Base-by-base conservation (phyloP, 2,797 vertebrate species). In the Alcedo quadribrachys region DNA sequence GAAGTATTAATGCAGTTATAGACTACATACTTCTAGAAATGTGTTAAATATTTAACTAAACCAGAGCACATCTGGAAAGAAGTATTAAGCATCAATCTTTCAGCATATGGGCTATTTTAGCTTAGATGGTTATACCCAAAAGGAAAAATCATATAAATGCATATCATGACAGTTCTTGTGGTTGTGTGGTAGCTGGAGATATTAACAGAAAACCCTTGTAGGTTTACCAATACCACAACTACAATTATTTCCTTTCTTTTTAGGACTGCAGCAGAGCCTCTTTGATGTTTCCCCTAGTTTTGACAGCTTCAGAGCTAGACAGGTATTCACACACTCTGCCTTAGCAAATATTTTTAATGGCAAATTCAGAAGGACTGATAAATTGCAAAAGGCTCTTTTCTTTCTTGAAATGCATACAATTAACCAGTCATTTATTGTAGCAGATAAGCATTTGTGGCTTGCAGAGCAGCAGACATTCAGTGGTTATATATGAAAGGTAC, bases 41-140 rank as follows among this genome's bases (percentile, higher is more conserved):
- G 81, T 93, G 94, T 95, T 92, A 95, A 93, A 91, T 93, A 89
- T 96, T 92, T 87, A 69, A 92, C 90, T 71, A 60, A 94, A 87
- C 90, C 84, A 81, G 84, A 83, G 65, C 66, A 73, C 94, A 95
- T 95, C 93, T 96, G 94, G 88, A 93, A 93, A 3, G 19, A 71
- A 75, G 88, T 83, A 90, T 89, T 87, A 82, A 78, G 32, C 91
- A 92, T 96, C 93, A 92, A 17, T 94, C 96, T 93, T 92, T 46
- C 42, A 89, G 69, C 86, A 85, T 92, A 66, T 92, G 88, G 66
- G 65, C n/a, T 89, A 27, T 93, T 96, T 94, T 86, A 87, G 69
- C 42, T 54, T 60, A n/a, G 55, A 85, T 81, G 60, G 53, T 76
- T 91, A 70, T 84, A 81, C 69, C 90, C 79, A 69, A 90, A 89